Evolutionary conservation across 2,113 vertebrate genomes (phyloP), one percentile per base, ranked within the genome.

Genomic region (Aphyosemion australe): DNA sequence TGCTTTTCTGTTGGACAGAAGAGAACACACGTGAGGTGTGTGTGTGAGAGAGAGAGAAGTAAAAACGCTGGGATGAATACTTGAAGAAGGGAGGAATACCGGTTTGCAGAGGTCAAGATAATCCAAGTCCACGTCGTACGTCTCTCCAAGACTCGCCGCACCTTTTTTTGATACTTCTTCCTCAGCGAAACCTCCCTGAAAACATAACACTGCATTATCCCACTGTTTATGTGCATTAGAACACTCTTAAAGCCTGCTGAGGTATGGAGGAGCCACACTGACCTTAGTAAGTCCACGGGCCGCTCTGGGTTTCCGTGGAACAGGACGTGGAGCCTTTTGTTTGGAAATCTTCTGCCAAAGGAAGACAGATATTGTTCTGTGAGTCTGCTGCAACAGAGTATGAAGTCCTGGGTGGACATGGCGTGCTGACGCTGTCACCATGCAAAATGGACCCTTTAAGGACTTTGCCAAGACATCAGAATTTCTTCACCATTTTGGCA

Each of bases 1-100:
- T 2, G 58, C 88, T 92, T 41, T 82, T 84, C 85, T 89, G 61
- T 19, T 32, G 20, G 21, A 4, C 18, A 18, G 13, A 39, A 61
- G 48, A 10, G 6, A 37, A 37, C 34, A 32, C 32, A 8, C 6
- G 34, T 8, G 34, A 37, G 9, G 34, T 26, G 26, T 26, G 26
- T 26, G 26, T 26, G 26, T 26, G 26, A 0, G 34, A 5, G 34
- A 5, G 34, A 1, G 9, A 5, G 34, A 7, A 37, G 34, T 5
- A 8, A 37, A 37, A 37, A 37, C 32, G 8, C 10, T 10, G 20
- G 2, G 18, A 61, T 19, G 12, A 10, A 31, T 1, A 14, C 8
- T 15, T 7, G 9, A 26, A 2, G 10, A 20, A 31, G 19, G 32
- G 12, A 3, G n/a, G 1, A 49, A 50, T 74, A 91, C 90, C 71